Evolutionary conservation across 2,797 vertebrate species (phyloP).

Genomic region (Chelidonichthys spinosus): DNA sequence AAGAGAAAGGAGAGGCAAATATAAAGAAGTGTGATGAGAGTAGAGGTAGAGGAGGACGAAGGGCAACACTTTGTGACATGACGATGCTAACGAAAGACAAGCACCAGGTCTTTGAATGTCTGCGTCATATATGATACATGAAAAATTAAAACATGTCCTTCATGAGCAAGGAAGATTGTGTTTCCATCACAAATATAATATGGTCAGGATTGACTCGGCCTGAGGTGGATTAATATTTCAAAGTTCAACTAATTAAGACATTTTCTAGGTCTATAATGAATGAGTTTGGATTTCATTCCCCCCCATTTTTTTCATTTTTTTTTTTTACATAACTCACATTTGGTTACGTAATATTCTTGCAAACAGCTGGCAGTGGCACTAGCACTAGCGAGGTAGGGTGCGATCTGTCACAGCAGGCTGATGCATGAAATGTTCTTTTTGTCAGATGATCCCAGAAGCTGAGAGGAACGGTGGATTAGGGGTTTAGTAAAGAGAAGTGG

Average conservation of each 20-base stretch:
- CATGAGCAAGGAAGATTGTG: background rate
- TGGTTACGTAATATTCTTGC: slow-evolving; percentile 76
- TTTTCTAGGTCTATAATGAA: slow-evolving; percentile 50
- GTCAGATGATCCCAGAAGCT: slow-evolving; percentile 71
- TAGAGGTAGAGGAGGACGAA: slow-evolving; percentile 25
- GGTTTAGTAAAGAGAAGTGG: slow-evolving; percentile 44
- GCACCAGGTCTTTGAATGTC: background rate
- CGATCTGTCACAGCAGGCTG: slow-evolving; percentile 70
- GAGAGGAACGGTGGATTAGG: slow-evolving; percentile 55
- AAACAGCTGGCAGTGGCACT: slow-evolving; percentile 56
- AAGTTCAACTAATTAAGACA: slow-evolving; percentile 58
- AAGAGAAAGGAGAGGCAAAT: slow-evolving; percentile 54
- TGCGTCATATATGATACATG: slow-evolving; percentile 7
- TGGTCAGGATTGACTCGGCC: slow-evolving; percentile 21
- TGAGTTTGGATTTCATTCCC: slow-evolving; percentile 44
- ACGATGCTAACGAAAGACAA: slow-evolving; percentile 7
- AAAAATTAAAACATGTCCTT: background rate
- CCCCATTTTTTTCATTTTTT: background rate
- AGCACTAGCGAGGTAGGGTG: slow-evolving; percentile 60
- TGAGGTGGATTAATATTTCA: slow-evolving; percentile 44
- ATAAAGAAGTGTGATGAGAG: slow-evolving; percentile 48
- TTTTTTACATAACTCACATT: slow-evolving; percentile 80
- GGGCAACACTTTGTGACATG: slow-evolving; percentile 22
- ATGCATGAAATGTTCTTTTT: slow-evolving; percentile 79
- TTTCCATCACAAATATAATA: slow-evolving; percentile 30